These are phyloP conservation scores for Chlorodrepanis virens DNA, from an alignment of 2,113 vertebrate genomes.

Conservation along the genomic window DNA sequence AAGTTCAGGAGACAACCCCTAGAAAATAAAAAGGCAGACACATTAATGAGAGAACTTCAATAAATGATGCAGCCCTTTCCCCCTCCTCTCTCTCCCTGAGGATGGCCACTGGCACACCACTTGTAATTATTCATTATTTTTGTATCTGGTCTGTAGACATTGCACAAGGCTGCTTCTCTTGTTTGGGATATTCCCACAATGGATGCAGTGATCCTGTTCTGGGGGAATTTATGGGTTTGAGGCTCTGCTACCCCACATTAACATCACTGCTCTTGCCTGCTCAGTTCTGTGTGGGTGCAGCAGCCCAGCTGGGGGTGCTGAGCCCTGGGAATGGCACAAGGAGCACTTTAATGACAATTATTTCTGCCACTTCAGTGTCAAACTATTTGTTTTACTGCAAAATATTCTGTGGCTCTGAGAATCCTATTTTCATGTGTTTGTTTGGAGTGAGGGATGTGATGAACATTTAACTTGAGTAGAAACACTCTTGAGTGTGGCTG, in stretches of 20 bases:
- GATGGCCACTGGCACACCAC: background rate
- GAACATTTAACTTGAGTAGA: background rate
- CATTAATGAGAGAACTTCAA: slow-evolving; percentile 4
- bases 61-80: background rate
- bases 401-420: background rate
- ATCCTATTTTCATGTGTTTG: background rate
- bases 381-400: background rate
- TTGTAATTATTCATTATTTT: background rate
- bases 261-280: background rate
- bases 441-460: background rate
- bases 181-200: background rate
- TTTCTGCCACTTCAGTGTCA: background rate
- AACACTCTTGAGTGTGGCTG: background rate
- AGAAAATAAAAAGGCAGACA: background rate
- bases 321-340: background rate
- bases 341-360: background rate
- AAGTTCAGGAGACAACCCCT: background rate
- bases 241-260: background rate
- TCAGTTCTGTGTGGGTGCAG: background rate
- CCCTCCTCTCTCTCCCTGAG: background rate
- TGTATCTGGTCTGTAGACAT: background rate
- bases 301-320: background rate
- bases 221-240: background rate
- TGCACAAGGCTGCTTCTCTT: background rate
- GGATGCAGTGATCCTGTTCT: background rate